Evolutionary conservation across 2,113 vertebrate genomes (phyloP).

Genomic region (Cyanocitta stelleri): DNA sequence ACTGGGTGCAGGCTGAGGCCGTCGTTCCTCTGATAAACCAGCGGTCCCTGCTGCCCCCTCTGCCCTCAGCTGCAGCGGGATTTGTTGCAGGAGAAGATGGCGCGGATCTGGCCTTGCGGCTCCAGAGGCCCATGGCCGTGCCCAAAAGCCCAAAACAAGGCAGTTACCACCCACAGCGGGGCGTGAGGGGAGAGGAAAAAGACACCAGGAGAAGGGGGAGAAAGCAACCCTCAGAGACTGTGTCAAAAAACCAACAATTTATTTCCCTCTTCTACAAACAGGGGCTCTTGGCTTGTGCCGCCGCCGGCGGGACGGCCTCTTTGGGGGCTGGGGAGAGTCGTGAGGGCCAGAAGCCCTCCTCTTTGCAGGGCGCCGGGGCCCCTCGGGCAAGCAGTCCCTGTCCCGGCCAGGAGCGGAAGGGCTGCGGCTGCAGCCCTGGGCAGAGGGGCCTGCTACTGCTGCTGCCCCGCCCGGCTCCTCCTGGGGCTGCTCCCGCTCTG

Average conservation of each 20-base stretch:
- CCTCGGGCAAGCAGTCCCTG: background rate
- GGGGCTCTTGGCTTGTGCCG: accelerated
- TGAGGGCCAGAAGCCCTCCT: background rate
- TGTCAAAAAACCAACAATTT: background rate
- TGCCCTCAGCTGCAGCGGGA: background rate
- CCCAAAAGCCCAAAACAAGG: background rate
- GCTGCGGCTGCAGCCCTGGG: background rate
- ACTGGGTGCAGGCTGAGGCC: background rate
- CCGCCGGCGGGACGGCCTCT: background rate
- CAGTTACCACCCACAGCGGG: background rate
- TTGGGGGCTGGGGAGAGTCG: background rate
- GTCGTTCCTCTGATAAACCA: too few relatives aligned
- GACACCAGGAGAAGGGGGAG: background rate
- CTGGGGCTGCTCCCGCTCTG: background rate
- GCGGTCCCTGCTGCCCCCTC: background rate
- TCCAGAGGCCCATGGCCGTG: background rate
- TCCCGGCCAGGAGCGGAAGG: background rate
- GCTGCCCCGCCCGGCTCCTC: background rate
- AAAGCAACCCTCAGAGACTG: background rate
- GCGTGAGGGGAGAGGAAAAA: background rate
- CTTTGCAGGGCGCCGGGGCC: background rate
- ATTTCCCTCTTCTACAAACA: background rate
- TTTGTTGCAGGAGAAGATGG: background rate
- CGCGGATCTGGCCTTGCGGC: too few relatives aligned
- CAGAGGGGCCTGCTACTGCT: background rate